Base-by-base conservation (phyloP, 1,140 invertebrate genomes). In the Pachyrhynchus sulphureomaculatus region DNA sequence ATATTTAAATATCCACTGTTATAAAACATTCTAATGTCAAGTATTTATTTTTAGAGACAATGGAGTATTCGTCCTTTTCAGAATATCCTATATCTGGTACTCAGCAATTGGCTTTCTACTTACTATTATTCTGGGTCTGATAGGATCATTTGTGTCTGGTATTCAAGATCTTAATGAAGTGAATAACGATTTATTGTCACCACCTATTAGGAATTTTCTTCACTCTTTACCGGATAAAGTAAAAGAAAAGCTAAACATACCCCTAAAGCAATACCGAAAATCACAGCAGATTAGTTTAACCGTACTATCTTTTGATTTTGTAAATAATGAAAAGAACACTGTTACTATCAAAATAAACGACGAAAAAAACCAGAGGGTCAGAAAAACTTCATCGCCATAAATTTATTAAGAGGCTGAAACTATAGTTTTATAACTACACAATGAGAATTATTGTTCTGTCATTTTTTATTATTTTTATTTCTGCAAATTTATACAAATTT, bases 81-180 rank as follows among this genome's bases (percentile, higher is more conserved):
- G 84, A 70, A 77, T 88, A 39, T 89, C 87, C 23, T 91, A 89
- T 74, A 76, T 90, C 63, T 91, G 88, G 88, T 90, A 88, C 72
- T 86, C 84, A 5, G 80, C 80, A 2, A 84, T 88, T 23, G 87
- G 85, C 4, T 85, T 81, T 57, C 39, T 82, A 0, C 71, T 82
- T 1, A 87, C 88, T 0, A 72, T 89, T 12, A 48, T 86, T 1
- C 70, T 89, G 9, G 89, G 88, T 0, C 64, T 88, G 4, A 17
- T 83, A 1, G 79, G 86, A 9, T 89, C 87, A 59, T 78, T 82
- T 15, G 42, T 83, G 0, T 88, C 87, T 29, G 83, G 85, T 2
- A 66, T 75, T 5, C 77, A 82, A 57, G 76, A 86, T 67, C 78
- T 81, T 0, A 68, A 75, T 0, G 77, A 80, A 12, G 61, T 87